A percentile compares a stretch with the other conserved stretches of the same genome.
These are phyloP conservation scores for Ceratosolen solmsi DNA, from an alignment of 1,140 invertebrate genomes.

Conservation along the genomic window DNA sequence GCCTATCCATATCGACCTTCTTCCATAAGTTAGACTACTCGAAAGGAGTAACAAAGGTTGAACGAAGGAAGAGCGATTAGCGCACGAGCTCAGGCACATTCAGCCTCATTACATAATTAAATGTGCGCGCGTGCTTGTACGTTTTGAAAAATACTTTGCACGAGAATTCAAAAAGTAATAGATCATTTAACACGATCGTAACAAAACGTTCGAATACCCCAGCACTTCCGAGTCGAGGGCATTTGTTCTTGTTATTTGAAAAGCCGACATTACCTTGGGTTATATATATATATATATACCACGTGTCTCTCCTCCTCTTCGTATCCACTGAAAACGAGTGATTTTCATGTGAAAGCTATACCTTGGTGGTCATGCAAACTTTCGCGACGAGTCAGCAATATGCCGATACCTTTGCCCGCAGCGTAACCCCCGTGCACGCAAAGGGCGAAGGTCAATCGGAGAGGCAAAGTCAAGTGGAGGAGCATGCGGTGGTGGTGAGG, in stretches of 20 bases:
- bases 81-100: too few relatives aligned
- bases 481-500: background rate
- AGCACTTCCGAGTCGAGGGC: constrained; percentile 53
- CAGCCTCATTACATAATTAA: too few relatives aligned
- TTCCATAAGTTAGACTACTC: too few relatives aligned
- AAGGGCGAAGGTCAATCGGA: constrained; percentile 50
- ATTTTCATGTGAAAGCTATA: constrained; percentile 62
- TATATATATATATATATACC: constrained; percentile 43
- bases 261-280: constrained; percentile 24
- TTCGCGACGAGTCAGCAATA: constrained; percentile 56
- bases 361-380: constrained; percentile 59
- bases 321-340: constrained; percentile 56
- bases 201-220: constrained; percentile 40
- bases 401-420: constrained; percentile 52
- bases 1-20: too few relatives aligned
- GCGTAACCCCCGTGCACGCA: constrained; percentile 49
- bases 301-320: constrained; percentile 43
- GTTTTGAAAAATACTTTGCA: background rate
- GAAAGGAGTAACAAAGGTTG: too few relatives aligned
- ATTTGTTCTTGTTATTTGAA: constrained; percentile 39
- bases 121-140: background rate
- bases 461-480: background rate
- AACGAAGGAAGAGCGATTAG: too few relatives aligned
- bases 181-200: background rate
- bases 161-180: too few relatives aligned